These are phyloP conservation scores for Siniperca chuatsi DNA, from an alignment of 2,113 vertebrate species.

Conservation along the genomic window DNA sequence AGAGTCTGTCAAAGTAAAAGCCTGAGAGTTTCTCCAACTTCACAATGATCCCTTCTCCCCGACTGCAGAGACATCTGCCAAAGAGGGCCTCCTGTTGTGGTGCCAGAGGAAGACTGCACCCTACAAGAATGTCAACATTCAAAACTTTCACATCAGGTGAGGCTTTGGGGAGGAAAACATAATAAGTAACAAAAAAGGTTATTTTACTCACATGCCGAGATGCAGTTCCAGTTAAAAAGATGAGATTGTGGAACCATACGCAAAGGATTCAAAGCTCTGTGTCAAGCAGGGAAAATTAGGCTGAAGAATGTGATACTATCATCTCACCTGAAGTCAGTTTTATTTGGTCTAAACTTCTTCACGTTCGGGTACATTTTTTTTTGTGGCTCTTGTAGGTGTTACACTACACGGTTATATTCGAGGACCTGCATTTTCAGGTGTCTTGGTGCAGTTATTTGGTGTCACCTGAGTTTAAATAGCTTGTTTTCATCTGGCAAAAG, in stretches of 20 bases:
- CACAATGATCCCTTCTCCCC: conserved; percentile 50
- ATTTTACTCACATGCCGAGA: background rate
- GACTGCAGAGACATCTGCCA: conserved; percentile 95
- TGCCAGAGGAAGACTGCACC: conserved; percentile 99
- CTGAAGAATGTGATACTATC: background rate
- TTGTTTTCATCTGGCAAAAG: background rate
- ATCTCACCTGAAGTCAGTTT: background rate
- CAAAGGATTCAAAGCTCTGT: background rate
- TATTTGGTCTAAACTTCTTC: background rate
- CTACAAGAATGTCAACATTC: conserved; percentile 99
- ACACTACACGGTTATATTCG: too few species aligned
- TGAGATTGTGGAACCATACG: background rate
- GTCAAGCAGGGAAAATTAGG: background rate
- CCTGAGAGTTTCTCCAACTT: conserved; percentile 44
- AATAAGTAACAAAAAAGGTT: background rate
- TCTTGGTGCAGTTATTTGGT: background rate
- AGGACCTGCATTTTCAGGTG: background rate
- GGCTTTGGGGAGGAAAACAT: conserved; percentile 1
- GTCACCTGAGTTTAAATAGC: background rate
- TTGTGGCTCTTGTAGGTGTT: background rate
- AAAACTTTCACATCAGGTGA: conserved; percentile 99
- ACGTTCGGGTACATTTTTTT: background rate
- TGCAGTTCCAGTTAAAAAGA: background rate
- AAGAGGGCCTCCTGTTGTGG: conserved; percentile 97
- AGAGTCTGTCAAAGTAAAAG: conserved; percentile 57